Base-by-base conservation (phyloP, 2,888 invertebrate species). In the Drosophila monieri region DNA sequence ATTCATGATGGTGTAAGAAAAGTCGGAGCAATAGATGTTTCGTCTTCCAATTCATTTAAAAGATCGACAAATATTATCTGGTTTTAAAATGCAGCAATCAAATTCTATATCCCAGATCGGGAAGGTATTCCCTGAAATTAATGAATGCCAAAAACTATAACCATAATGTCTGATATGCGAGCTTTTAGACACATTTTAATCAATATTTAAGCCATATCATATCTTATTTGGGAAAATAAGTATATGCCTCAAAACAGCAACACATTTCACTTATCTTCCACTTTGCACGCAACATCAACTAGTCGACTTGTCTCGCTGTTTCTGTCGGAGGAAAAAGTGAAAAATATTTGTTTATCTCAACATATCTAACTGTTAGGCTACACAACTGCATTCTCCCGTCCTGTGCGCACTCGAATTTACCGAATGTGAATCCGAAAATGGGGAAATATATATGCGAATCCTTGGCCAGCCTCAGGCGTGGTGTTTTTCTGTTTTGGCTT, bases 271-370 rank as follows among this genome's bases (percentile, higher is more conserved):
- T 52, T 61, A 59, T 55, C 62, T 53, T 41, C 46, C 69, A 57
- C 53, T 70, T 51, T 41, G 59, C 46, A 46, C 60, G 49, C 43
- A 60, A 53, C 65, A 57, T 59, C 72, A 65, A 60, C 48, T 54
- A 47, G 56, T 64, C 46, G 44, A 37, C 47, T 39, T 61, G 62
- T 59, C 55, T 70, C 23, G 39, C 51, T 59, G 46, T 27, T 66
- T 58, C 62, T 81, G 66, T 69, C 68, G 55, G 60, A 68, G 62
- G 46, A 32, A 53, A 49, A 35, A 46, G 46, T 12, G 54, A 46
- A 57, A 59, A 59, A 80, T 77, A 80, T 84, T 78, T 84, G 73
- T 77, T 76, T 80, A 80, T 74, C 71, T 64, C 62, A 67, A 72
- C 78, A 71, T 72, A 80, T 80, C 62, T 73, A 84, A 80, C 80